These are phyloP conservation scores for Penaeus monodon DNA, from an alignment of 2,888 invertebrate species.

Conservation along the genomic window DNA sequence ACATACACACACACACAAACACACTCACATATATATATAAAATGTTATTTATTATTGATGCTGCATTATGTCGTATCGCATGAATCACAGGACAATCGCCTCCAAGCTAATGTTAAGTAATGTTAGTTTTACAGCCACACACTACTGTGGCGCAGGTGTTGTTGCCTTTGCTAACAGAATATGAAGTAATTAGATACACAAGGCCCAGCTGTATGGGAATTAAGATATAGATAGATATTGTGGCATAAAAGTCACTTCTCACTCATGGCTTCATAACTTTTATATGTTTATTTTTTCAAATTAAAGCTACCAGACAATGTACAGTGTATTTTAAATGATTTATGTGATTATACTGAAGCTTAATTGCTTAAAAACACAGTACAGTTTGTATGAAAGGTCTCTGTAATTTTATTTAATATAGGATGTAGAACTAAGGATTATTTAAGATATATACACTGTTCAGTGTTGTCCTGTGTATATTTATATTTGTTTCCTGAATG, in stretches of 20 bases:
- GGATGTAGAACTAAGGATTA: no score
- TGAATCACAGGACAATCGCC: conserved; percentile 19
- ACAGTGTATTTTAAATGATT: neutral
- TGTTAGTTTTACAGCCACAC: neutral
- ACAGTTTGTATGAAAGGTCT: no score
- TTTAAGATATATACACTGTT: no score
- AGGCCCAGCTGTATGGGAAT: no score
- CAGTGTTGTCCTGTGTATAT: no score
- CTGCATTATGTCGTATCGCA: neutral
- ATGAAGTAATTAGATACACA: no score
- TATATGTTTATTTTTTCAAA: neutral
- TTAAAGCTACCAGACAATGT: conserved; percentile 19
- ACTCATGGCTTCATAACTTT: conserved; percentile 11
- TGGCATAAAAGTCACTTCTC: neutral
- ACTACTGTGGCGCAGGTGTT: neutral
- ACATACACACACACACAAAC: no score
- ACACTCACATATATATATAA: no score
- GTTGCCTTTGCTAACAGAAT: neutral
- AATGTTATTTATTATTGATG: neutral
- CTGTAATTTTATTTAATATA: no score
- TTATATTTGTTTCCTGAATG: no score
- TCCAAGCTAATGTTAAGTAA: conserved; percentile 10
- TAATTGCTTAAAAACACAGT: neutral
- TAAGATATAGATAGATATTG: neutral
- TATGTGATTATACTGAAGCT: conserved; percentile 17